These are phyloP conservation scores for Deilephila porcellus DNA, from an alignment of 2,888 invertebrate species.

Conservation along the genomic window DNA sequence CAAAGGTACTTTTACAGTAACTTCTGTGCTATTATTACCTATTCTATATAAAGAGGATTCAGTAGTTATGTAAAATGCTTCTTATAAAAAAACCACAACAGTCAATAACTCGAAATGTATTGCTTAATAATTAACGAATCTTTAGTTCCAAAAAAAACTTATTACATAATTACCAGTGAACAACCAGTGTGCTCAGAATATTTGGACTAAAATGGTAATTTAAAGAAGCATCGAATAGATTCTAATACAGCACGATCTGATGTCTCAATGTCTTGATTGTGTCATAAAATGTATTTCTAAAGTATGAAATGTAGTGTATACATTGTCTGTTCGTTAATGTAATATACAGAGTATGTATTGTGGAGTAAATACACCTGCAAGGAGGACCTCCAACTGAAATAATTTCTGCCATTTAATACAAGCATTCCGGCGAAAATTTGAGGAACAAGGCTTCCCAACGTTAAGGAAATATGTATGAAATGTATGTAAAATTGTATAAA, in stretches of 20 bases:
- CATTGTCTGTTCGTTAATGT: background rate
- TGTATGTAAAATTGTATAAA: conserved; percentile 21
- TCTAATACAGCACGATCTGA: conserved; percentile 15
- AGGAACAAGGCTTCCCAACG: conserved; percentile 5
- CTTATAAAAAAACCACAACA: too few relatives aligned
- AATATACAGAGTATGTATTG: background rate
- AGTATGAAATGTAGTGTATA: conserved; percentile 8
- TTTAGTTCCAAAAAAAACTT: too few relatives aligned
- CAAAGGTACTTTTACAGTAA: too few relatives aligned
- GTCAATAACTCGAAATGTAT: too few relatives aligned
- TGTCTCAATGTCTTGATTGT: conserved; percentile 6
- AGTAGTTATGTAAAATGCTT: too few relatives aligned
- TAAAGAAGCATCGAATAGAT: conserved; percentile 1
- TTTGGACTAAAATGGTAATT: background rate
- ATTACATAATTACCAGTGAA: too few relatives aligned
- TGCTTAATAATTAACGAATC: too few relatives aligned
- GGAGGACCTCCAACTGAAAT: background rate
- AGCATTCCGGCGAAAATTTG: conserved; percentile 20
- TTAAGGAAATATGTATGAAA: background rate
- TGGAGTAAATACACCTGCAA: background rate
- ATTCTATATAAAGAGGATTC: too few relatives aligned
- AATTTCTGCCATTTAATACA: conserved; percentile 9
- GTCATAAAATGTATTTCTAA: conserved; percentile 6
- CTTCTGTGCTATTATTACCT: too few relatives aligned
- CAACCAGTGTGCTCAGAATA: background rate